Percentiles rank a stretch among this genome's conserved stretches.
Conservation (phyloP, 2,113 vertebrate genomes). For the Mormyrus lacerda region DNA sequence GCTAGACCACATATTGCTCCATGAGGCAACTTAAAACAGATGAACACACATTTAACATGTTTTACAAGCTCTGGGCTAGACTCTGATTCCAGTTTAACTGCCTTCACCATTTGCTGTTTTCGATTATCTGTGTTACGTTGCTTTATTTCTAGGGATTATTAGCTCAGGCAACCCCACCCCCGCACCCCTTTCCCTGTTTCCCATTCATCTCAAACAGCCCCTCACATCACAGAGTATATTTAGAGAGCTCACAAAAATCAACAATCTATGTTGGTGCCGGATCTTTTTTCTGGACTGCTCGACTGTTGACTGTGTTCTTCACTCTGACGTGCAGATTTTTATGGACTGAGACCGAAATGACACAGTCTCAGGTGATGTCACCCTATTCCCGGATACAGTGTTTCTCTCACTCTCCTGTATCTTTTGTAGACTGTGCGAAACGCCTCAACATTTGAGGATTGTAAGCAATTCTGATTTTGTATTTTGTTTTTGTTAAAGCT, state of each 20-base stretch:
- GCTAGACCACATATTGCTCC: neutral
- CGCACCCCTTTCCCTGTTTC: constrained; percentile 29
- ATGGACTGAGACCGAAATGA: constrained; percentile 57
- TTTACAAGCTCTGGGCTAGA: constrained; percentile 55
- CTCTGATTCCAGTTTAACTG: constrained; percentile 59
- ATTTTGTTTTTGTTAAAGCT: neutral
- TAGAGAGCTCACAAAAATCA: constrained; percentile 62
- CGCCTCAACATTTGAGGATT: constrained; percentile 21
- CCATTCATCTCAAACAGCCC: constrained; percentile 50
- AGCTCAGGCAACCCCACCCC: constrained; percentile 18
- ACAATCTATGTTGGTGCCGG: constrained; percentile 58
- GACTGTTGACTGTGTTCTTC: constrained; percentile 70
- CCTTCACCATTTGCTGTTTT: constrained; percentile 53
- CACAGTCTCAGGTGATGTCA: constrained; percentile 48
- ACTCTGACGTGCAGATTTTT: constrained; percentile 64
- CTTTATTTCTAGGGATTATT: constrained; percentile 42
- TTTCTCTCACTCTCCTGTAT: constrained; percentile 41
- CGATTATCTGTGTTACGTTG: constrained; percentile 62
- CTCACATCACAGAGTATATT: constrained; percentile 58
- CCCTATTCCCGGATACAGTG: constrained; percentile 56
- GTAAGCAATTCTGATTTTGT: neutral
- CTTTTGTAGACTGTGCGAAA: constrained; percentile 31
- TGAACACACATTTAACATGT: constrained; percentile 33
- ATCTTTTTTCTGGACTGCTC: constrained; percentile 66
- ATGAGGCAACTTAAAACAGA: neutral